These are phyloP conservation scores for Mantis religiosa DNA, from an alignment of 2,888 invertebrate species.

Conservation along the genomic window DNA sequence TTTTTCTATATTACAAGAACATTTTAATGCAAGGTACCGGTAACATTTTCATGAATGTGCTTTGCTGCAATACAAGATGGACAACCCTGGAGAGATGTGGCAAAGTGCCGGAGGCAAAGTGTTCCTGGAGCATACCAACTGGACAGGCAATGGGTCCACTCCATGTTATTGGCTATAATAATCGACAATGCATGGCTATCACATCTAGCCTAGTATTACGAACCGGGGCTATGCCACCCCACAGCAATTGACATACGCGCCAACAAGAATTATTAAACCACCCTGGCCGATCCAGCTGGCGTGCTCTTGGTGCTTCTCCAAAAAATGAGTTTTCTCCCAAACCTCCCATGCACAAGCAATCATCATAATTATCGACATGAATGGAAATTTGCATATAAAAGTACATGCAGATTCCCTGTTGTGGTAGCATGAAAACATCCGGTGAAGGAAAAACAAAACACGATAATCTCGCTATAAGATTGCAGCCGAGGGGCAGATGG, in stretches of 20 bases:
- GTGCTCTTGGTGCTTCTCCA: not conserved
- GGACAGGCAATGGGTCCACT: not conserved
- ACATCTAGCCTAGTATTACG: not conserved
- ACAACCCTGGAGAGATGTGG: not conserved
- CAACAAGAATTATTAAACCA: conserved; percentile 15
- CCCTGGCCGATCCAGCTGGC: not conserved
- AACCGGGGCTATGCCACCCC: not conserved
- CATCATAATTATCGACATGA: conserved; percentile 24
- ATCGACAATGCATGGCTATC: conserved; percentile 7
- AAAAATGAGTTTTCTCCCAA: not conserved
- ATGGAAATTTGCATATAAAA: conserved; percentile 23
- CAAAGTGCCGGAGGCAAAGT: not conserved
- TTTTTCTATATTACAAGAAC: too few species aligned
- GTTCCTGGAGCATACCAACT: not conserved
- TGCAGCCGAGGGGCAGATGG: not conserved
- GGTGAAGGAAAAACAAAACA: not conserved
- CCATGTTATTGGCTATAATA: conserved; percentile 9
- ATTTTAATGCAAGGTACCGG: too few species aligned
- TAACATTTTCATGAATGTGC: too few species aligned
- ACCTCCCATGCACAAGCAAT: conserved; percentile 4
- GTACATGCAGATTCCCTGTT: not conserved
- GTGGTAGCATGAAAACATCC: not conserved
- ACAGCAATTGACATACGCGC: conserved; percentile 20
- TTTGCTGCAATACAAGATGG: not conserved
- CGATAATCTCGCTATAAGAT: not conserved